Percentiles rank a stretch among this genome's conserved stretches.
Evolutionary conservation across 2,113 vertebrate genomes (phyloP).

Genomic region (Bucco capensis): DNA sequence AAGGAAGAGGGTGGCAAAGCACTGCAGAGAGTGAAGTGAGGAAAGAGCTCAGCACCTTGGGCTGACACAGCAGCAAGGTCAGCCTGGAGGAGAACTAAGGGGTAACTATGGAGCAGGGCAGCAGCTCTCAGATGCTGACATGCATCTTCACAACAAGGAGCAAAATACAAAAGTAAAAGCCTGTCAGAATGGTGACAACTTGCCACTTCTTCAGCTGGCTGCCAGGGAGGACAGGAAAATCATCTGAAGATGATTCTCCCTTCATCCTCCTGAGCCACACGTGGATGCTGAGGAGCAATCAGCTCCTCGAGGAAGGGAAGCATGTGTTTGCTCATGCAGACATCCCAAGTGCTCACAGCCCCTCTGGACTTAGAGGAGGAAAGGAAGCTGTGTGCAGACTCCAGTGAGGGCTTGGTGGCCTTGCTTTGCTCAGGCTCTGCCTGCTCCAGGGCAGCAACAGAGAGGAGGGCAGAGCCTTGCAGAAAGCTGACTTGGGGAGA

Average conservation of each 20-base stretch:
- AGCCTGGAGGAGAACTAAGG: background rate
- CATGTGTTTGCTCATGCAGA: background rate
- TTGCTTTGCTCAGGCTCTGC: constrained; percentile 41
- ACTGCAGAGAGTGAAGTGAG: background rate
- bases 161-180: background rate
- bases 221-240: constrained; percentile 1
- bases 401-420: background rate
- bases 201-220: background rate
- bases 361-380: constrained; percentile 30
- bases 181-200: background rate
- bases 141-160: background rate
- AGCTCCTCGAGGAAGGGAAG: constrained; percentile 39
- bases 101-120: background rate
- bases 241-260: constrained; percentile 10
- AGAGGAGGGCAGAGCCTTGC: constrained; percentile 29
- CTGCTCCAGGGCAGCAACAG: constrained; percentile 4
- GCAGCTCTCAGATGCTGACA: background rate
- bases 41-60: background rate
- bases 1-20: background rate
- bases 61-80: background rate
- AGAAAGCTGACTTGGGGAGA: constrained; percentile 62
- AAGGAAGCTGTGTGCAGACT: constrained; percentile 50
- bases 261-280: background rate
- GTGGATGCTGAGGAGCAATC: background rate
- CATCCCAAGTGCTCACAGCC: background rate